Evolutionary conservation across 2,113 vertebrate genomes (phyloP).

Genomic region (Alethe castanea): DNA sequence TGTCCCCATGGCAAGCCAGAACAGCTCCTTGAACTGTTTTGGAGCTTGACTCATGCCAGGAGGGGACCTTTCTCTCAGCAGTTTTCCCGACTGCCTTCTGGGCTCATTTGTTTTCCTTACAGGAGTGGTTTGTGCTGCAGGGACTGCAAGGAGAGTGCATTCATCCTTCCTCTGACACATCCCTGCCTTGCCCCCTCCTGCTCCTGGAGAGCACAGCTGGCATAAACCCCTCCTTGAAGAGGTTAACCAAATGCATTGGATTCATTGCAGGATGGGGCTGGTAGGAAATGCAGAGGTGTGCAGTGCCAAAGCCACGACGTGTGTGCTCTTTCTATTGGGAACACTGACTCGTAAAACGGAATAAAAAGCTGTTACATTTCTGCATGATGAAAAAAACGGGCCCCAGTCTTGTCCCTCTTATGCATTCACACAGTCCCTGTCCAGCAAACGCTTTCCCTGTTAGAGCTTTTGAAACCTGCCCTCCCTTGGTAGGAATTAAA

Average conservation of each 20-base stretch:
- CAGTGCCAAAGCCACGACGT: slow-evolving; percentile 18
- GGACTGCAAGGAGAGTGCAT: neutral
- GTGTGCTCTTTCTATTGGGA: slow-evolving; percentile 42
- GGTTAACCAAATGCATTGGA: slow-evolving; percentile 9
- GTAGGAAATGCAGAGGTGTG: neutral
- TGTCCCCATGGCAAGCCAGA: neutral
- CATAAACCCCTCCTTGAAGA: neutral
- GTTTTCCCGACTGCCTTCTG: neutral
- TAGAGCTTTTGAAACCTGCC: slow-evolving; percentile 14
- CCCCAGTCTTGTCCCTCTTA: neutral
- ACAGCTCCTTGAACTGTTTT: neutral
- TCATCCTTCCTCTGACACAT: neutral
- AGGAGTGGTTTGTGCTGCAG: neutral
- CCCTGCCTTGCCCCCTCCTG: neutral
- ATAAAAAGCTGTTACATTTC: neutral
- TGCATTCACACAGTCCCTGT: neutral
- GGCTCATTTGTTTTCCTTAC: neutral
- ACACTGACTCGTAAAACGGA: slow-evolving; percentile 22
- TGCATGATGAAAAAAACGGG: neutral
- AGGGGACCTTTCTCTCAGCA: neutral
- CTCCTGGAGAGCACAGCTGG: neutral
- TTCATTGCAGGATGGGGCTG: neutral
- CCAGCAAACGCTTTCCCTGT: neutral
- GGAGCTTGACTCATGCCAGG: neutral
- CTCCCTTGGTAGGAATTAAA: neutral